A percentile compares a stretch with the other conserved stretches of the same genome.
phyloP scores from a whole-genome alignment of 2,797 vertebrate genomes.

The Graptemys geographica region DNA sequence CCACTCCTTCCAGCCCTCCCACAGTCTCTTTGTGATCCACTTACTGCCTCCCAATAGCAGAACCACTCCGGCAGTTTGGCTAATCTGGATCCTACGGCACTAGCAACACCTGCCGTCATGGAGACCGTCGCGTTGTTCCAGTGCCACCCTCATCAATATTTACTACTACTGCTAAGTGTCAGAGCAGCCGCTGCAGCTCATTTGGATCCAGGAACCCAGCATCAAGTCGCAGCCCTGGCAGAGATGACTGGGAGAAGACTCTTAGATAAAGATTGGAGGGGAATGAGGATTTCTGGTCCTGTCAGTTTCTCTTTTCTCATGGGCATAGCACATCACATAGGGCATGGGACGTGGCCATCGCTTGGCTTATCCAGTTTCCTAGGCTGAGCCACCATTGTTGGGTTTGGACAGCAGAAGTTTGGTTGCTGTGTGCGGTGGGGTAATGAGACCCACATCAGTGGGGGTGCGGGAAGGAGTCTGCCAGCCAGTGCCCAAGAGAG shows the following conservation, averaged over 20 bases:
- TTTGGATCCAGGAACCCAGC: neutral
- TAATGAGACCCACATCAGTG: accelerated
- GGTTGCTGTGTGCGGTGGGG: accelerated
- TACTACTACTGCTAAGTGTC: neutral
- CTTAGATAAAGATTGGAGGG: neutral
- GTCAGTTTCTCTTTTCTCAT: neutral
- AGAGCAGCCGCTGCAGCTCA: neutral
- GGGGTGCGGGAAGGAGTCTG: neutral
- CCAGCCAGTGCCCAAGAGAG: accelerated
- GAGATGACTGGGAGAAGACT: neutral
- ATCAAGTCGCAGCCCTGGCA: neutral
- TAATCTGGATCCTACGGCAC: neutral
- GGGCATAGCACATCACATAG: neutral
- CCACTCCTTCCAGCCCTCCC: neutral
- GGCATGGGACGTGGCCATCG: neutral
- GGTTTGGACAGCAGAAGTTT: accelerated
- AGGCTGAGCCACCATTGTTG: accelerated
- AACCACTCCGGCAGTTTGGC: neutral
- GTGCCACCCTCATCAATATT: neutral
- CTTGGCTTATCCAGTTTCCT: neutral
- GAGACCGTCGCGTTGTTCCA: neutral
- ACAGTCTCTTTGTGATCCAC: neutral
- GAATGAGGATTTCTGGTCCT: neutral
- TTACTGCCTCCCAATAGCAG: neutral
- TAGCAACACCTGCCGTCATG: neutral